phyloP scores from a whole-genome alignment of 2,888 invertebrate species.

The Neoscelio sp. region DNA sequence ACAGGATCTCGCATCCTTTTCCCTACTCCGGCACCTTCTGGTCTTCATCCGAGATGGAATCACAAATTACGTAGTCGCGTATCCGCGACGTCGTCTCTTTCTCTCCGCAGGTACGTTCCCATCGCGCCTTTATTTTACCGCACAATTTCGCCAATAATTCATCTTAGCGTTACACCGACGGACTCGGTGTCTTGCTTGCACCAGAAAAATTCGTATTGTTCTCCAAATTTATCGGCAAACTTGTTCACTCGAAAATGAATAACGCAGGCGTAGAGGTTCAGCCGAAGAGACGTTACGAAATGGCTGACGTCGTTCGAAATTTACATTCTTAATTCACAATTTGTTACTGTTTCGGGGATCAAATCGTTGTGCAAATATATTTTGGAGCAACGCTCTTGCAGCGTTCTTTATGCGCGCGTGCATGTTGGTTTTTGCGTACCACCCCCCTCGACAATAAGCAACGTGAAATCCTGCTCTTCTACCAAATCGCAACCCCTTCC shows the following conservation, averaged over 20 bases:
- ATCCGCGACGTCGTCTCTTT: constrained; percentile 71
- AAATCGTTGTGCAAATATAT: neutral
- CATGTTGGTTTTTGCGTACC: constrained; percentile 41
- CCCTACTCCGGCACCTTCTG: constrained; percentile 58
- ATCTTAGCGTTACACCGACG: constrained; percentile 53
- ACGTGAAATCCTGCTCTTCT: constrained; percentile 62
- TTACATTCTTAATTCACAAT: constrained; percentile 40
- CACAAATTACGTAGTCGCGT: constrained; percentile 73
- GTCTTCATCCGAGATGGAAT: constrained; percentile 68
- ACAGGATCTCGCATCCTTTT: constrained; percentile 62
- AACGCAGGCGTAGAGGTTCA: constrained; percentile 29
- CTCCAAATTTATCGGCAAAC: constrained; percentile 60
- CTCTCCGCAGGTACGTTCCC: constrained; percentile 57
- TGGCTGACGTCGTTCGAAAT: constrained; percentile 35
- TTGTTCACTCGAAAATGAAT: constrained; percentile 59
- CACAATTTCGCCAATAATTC: constrained; percentile 71
- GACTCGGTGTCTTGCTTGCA: constrained; percentile 33
- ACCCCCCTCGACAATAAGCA: constrained; percentile 63
- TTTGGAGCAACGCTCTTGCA: constrained; percentile 6
- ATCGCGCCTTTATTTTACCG: constrained; percentile 69
- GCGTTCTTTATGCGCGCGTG: constrained; percentile 32
- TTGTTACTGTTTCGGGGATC: neutral
- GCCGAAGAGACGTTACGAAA: constrained; percentile 46
- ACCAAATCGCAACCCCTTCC: constrained; percentile 52
- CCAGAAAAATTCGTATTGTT: constrained; percentile 56